phyloP scores from a whole-genome alignment of 2,113 vertebrate genomes.

The Boulengeromyrus knoepffleri region DNA sequence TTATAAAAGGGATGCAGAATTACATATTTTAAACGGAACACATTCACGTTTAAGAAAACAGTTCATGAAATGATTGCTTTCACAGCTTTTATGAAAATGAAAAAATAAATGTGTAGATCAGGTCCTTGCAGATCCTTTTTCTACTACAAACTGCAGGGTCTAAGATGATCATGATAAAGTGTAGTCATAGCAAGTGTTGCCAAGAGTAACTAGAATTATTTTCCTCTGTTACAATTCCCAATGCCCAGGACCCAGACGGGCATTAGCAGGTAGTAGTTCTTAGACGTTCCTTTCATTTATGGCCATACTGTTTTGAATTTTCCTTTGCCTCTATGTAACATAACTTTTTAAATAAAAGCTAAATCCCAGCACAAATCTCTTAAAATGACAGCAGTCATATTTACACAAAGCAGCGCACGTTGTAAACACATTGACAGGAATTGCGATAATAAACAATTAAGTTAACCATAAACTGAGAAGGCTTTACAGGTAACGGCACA shows the following conservation, averaged over 20 bases:
- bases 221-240: constrained; percentile 24
- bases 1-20: neutral
- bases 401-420: neutral
- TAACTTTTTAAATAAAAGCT: neutral
- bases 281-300: neutral
- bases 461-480: neutral
- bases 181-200: constrained; percentile 3
- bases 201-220: constrained; percentile 24
- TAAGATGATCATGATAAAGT: neutral
- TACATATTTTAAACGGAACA: neutral
- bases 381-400: neutral
- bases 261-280: neutral
- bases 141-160: neutral
- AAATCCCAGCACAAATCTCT: neutral
- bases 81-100: neutral
- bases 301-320: neutral
- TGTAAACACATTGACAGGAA: neutral
- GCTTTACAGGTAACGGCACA: neutral
- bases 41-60: neutral
- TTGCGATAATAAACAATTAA: neutral
- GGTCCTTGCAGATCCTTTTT: neutral
- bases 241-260: neutral
- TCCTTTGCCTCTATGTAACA: neutral
- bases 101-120: neutral
- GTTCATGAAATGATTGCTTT: neutral